phyloP scores from a whole-genome alignment of 2,113 vertebrate genomes.

The Hemichromis elongatus region DNA sequence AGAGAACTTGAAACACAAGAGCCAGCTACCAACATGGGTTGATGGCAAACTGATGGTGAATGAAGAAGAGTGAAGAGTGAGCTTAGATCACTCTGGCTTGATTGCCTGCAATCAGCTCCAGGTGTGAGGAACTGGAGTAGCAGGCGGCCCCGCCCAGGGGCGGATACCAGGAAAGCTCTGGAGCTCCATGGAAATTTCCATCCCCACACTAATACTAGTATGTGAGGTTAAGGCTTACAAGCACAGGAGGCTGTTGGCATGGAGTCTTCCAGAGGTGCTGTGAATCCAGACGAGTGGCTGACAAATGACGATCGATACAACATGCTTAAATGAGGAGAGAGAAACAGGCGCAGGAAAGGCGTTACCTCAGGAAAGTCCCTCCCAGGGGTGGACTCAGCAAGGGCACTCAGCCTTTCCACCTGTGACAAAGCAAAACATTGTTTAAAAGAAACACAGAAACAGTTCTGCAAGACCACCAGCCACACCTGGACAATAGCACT shows the following conservation, averaged over 20 bases:
- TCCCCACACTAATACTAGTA: no score
- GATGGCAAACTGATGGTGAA: no score
- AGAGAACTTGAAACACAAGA: no score
- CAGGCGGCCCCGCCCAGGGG: no score
- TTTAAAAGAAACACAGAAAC: neutral
- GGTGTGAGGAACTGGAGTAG: no score
- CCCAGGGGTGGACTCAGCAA: neutral
- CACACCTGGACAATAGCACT: neutral
- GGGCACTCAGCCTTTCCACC: neutral
- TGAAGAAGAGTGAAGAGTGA: no score
- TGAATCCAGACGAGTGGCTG: neutral
- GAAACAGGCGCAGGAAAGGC: neutral
- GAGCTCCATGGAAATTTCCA: no score
- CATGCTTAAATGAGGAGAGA: neutral
- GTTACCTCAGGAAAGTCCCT: neutral
- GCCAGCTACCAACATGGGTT: no score
- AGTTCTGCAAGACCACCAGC: neutral
- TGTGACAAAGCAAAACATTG: neutral
- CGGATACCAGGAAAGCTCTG: no score
- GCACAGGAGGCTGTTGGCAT: neutral
- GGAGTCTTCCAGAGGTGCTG: neutral
- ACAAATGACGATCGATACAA: neutral
- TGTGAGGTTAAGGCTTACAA: neutral
- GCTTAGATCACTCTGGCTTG: no score
- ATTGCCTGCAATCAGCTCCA: no score